Evolutionary conservation across 2,113 vertebrate genomes (phyloP), one percentile per base, ranked within the genome.

Genomic region (Esox niger): DNA sequence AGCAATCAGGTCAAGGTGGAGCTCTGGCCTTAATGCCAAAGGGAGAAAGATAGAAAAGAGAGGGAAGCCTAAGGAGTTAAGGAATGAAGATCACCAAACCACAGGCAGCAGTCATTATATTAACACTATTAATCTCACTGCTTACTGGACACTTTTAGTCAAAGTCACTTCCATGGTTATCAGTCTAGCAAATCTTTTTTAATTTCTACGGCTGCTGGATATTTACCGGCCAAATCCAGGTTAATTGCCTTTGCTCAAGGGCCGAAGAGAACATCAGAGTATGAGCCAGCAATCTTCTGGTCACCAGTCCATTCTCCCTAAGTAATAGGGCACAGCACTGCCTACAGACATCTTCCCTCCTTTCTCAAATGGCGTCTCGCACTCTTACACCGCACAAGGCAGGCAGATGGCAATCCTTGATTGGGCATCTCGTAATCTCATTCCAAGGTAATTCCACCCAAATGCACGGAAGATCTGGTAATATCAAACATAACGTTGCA

Each of bases 191-290:
- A 5, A 52, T 52, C 47, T 52, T 52, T 52, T 52, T 52, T 9
- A 6, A 52, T 52, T 52, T 52, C 47, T 52, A 52, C 10, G 15
- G 69, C 5, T 13, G 59, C 85, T 85, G 81, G 82, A 82, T 88
- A 84, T 88, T 89, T 89, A 87, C 88, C 75, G 74, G 77, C 78
- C 70, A 77, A 87, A 88, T 87, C 75, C 85, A 86, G 85, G 88
- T 88, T 89, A 89, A 89, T 87, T 87, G 85, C 85, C 83, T 84
- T 84, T 82, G 85, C 88, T 87, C 79, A 88, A 87, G 84, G 84
- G 84, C 84, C 25, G 57, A 85, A 71, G 73, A 84, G 82, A 73
- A 82, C 85, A 84, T 79, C 74, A 33, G 79, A 84, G 80, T 65
- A 86, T 89, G 85, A 89, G 85, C 81, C 84, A 89, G 86, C 88